These are phyloP conservation scores for Acrocephalus kingi DNA, from an alignment of 2,113 vertebrate species.

Conservation along the genomic window DNA sequence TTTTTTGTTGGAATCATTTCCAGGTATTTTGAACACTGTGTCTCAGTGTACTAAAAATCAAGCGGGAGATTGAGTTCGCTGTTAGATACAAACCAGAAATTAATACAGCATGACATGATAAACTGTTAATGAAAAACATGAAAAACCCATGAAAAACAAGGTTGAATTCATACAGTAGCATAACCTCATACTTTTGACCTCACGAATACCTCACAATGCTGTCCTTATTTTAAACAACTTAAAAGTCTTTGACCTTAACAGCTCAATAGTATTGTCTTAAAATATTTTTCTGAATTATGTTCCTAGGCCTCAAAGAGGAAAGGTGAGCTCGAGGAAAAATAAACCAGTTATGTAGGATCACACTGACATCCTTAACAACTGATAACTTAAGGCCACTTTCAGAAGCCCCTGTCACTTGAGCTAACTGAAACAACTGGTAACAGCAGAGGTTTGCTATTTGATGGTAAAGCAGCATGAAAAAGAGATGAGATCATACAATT, in stretches of 20 bases:
- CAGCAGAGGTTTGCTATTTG: neutral
- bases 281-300: slow-evolving; percentile 28
- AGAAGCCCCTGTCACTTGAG: slow-evolving; percentile 6
- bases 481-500: neutral
- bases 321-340: neutral
- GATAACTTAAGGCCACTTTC: slow-evolving; percentile 27
- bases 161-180: neutral
- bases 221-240: slow-evolving; percentile 15
- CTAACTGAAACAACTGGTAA: slow-evolving; percentile 25
- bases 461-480: neutral
- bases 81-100: neutral
- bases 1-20: neutral
- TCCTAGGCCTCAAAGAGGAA: slow-evolving; percentile 9
- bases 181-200: neutral
- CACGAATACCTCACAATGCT: neutral
- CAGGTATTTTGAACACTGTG: neutral
- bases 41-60: neutral
- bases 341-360: neutral
- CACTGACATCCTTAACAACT: neutral
- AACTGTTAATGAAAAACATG: neutral
- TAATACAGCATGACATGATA: neutral
- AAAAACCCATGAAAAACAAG: neutral
- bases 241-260: slow-evolving; percentile 15
- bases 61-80: neutral
- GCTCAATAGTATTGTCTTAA: neutral